Evolutionary conservation across 2,888 invertebrate species (phyloP), one percentile per base, ranked within the genome.

Genomic region (Drosophila suboccidentalis): DNA sequence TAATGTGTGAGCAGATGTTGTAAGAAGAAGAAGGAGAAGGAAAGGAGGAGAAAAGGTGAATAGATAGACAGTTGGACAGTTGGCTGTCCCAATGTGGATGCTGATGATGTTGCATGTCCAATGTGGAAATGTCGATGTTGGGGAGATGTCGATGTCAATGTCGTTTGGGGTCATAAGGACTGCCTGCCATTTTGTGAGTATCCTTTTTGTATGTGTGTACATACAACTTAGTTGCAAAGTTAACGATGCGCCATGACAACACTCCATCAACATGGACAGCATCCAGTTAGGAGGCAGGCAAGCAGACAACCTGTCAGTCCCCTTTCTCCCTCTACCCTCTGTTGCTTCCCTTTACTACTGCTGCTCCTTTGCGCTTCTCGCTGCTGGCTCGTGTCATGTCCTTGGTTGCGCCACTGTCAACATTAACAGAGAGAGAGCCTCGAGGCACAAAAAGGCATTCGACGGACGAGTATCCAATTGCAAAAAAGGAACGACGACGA

Each of bases 381-480:
- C 10, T 29, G 29, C 29, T 26, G 26, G 26, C 36, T 67, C 70
- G 74, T 86, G 77, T 73, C 78, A 87, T 84, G 84, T 84, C 82
- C 83, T 83, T 83, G 87, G 73, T 70, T 70, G 85, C 80, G 29
- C 46, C 29, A 84, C 78, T 80, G 87, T 85, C 85, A 78, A 87
- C 85, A 87, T 87, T 82, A 84, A 78, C 75, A 82, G 78, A 26
- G 19, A 5, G 26, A 5, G 26, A 71, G 82, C 87, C 80, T 65
- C 65, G 55, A 78, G 87, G 85, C 85, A 84, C 82, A 85, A 84
- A 76, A 87, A 85, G 84, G 80, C 87, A 87, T 75, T n/a, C 29
- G 26, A 26, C 6, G 26, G 26, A 26, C 26, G 29, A 29, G 29
- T 38, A 84, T 87, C 84, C 84, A 87, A 82, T 87, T 84, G 85